Evolutionary conservation across 2,797 vertebrate genomes (phyloP), one percentile per base, ranked within the genome.

Genomic region (Erithacus rubecula): DNA sequence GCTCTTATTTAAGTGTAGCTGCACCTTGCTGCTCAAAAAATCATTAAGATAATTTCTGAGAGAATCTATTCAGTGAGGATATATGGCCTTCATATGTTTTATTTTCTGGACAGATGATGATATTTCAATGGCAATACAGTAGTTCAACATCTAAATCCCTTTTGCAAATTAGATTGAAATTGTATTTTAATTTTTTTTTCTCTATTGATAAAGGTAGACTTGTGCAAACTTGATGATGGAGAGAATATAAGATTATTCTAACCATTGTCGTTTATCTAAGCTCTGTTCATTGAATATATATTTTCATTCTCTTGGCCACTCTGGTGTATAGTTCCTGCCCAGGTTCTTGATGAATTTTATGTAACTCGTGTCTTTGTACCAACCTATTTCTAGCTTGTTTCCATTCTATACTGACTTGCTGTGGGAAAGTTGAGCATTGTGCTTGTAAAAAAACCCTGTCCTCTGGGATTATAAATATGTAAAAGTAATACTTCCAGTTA

Each of bases 371-470:
- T 49, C 11, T 53, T 55, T 30, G 15, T 47, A 67, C 18, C 27
- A 69, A 16, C 15, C 13, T 70, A 5, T 30, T 26, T 72, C 22
- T 58, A 59, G n/a, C 12, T 41, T 41, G 30, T 67, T 71, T 51
- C 49, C 44, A 37, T 37, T 43, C 9, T 47, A 16, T 58, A 12
- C 17, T 58, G 27, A 26, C 32, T 69, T 23, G 8, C 4, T 22
- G 19, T 19, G 21, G 22, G 34, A 56, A 59, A 16, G 5, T n/a
- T 52, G 24, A 52, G 7, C 29, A 18, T 6, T 24, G 26, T 27
- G 29, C 8, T 41, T 78, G 34, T 32, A 64, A 72, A 60, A 69
- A 69, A 55, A 1, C 5, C 1, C 0, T 1, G 0, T 37, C 3
- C 6, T 21, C 9, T 22, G 12, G 8, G 7, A 72, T 49, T n/a